Conservation (phyloP, 2,797 vertebrate genomes). For the Echeneis naucrates region DNA sequence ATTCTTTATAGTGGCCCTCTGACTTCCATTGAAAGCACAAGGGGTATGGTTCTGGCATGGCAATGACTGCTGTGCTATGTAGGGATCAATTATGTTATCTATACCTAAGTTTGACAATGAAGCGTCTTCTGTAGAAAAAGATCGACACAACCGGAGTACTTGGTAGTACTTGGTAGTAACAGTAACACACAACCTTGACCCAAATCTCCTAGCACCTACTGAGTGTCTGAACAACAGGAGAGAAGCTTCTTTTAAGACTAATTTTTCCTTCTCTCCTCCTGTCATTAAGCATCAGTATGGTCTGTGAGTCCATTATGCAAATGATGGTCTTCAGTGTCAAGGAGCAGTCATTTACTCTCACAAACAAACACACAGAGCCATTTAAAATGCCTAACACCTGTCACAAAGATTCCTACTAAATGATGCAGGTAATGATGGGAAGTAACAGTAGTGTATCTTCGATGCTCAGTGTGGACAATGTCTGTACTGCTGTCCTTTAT, state of each 20-base stretch:
- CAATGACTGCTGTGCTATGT: neutral
- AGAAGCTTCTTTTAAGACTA: neutral
- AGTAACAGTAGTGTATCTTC: neutral
- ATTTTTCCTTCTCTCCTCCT: neutral
- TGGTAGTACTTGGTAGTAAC: neutral
- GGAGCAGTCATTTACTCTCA: slow-evolving; percentile 36
- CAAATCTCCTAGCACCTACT: no score
- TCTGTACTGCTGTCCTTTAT: neutral
- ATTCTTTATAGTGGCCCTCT: neutral
- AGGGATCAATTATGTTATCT: neutral
- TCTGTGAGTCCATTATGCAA: slow-evolving; percentile 66
- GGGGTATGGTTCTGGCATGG: neutral
- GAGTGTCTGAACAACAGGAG: neutral
- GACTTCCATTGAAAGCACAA: neutral
- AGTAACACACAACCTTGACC: neutral
- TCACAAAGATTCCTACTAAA: slow-evolving; percentile 49
- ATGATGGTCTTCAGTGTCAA: slow-evolving; percentile 57
- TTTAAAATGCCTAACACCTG: slow-evolving; percentile 61
- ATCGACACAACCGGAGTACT: neutral
- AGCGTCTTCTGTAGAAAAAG: neutral
- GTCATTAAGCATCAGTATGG: slow-evolving; percentile 29
- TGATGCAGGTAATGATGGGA: slow-evolving; percentile 36
- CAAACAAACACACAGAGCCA: slow-evolving; percentile 50
- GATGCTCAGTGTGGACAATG: slow-evolving; percentile 22
- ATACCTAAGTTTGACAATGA: neutral